Percentiles rank a stretch among this genome's conserved stretches.
These are phyloP conservation scores for Porites australiensis DNA, from an alignment of 64 coral and sea anemone genomes.

Conservation along the genomic window DNA sequence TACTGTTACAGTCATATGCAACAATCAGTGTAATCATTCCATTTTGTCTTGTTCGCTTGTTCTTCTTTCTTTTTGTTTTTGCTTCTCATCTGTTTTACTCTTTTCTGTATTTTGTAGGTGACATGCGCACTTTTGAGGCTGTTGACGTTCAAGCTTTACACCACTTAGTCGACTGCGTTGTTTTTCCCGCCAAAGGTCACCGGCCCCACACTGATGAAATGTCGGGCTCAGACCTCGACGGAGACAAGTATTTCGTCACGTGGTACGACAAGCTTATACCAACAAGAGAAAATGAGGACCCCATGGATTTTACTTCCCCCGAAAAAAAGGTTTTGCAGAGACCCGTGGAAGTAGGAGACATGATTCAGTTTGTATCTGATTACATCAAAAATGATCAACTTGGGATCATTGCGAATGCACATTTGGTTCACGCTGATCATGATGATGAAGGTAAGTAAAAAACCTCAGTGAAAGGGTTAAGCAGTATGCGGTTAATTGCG, in stretches of 20 bases:
- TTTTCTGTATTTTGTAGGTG: slow-evolving; percentile 45
- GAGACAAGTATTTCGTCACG: slow-evolving; percentile 90
- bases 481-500: too few species aligned
- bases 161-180: slow-evolving; percentile 77
- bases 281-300: slow-evolving; percentile 46
- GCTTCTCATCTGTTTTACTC: too few species aligned
- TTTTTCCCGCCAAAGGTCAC: slow-evolving; percentile 83
- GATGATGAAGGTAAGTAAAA: slow-evolving; percentile 55
- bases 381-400: slow-evolving; percentile 94
- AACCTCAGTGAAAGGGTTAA: too few species aligned
- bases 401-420: slow-evolving; percentile 85
- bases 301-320: slow-evolving; percentile 84
- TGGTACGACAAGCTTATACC: slow-evolving; percentile 71
- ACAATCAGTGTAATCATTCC: background rate
- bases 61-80: background rate
- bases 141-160: slow-evolving; percentile 68
- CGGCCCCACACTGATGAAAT: slow-evolving; percentile 88
- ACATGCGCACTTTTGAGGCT: slow-evolving; percentile 85
- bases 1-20: too few species aligned
- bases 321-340: slow-evolving; percentile 59
- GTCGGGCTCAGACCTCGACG: slow-evolving; percentile 90
- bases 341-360: slow-evolving; percentile 71
- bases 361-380: slow-evolving; percentile 88
- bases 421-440: slow-evolving; percentile 79
- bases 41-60: background rate